Conservation (phyloP, 2,113 vertebrate genomes). For the Phaethon lepturus region DNA sequence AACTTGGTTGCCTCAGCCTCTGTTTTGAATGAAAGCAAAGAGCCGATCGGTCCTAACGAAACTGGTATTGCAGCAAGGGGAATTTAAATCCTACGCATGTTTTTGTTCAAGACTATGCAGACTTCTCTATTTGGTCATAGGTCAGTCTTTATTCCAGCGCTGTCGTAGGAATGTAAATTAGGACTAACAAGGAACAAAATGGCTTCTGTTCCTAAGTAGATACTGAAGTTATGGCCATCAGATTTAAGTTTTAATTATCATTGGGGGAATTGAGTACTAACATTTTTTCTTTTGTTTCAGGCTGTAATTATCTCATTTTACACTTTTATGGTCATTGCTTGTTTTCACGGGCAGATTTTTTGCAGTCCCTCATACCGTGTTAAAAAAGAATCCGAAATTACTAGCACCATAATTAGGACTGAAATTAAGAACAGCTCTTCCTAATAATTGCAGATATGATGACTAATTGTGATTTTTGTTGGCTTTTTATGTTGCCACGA, state of each 20-base stretch:
- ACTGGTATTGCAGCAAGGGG: neutral
- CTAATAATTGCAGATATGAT: neutral
- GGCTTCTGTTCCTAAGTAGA: neutral
- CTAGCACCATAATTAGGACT: neutral
- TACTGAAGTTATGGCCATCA: neutral
- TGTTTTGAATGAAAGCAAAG: neutral
- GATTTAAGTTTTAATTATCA: slow-evolving; percentile 17
- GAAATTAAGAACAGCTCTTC: neutral
- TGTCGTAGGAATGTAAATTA: neutral
- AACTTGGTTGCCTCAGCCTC: neutral
- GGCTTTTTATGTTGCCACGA: neutral
- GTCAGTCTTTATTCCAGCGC: neutral
- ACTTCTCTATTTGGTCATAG: neutral
- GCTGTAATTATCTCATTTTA: slow-evolving; percentile 25
- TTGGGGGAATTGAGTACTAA: neutral
- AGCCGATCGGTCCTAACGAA: fast-evolving
- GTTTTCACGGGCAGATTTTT: neutral
- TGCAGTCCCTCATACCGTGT: neutral
- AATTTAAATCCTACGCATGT: neutral
- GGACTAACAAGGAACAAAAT: neutral
- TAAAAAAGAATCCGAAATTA: slow-evolving; percentile 7
- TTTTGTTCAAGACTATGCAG: neutral
- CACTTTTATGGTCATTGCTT: neutral
- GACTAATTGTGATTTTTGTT: neutral
- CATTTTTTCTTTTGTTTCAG: slow-evolving; percentile 1